Evolutionary conservation across 2,888 invertebrate species (phyloP), one percentile per base, ranked within the genome.

Genomic region (Netelia melanura): DNA sequence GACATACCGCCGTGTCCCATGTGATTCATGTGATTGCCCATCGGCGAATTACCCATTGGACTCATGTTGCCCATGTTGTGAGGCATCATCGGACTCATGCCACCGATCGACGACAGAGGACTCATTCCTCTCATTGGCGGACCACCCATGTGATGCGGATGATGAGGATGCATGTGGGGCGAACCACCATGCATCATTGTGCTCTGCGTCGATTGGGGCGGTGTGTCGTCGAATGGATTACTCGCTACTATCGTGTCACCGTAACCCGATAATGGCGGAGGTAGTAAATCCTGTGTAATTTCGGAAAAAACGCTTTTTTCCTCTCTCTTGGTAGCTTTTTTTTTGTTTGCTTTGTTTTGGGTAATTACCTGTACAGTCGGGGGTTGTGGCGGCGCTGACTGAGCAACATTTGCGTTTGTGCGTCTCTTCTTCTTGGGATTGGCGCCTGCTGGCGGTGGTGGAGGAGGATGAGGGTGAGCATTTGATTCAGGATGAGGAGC

Each of bases 221-320:
- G 97, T 76, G 97, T 97, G 93, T 98, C 98, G 94, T 98, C 98
- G 94, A 98, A 98, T 56, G 98, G 98, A 94, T 98, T 98, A 86
- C 98, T 98, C 81, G 98, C 98, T 85, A 98, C 97, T 92, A 98
- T 98, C 83, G 98, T 98, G 92, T 98, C 98, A 54, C 98, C 98
- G 94, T 97, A 98, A 88, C 98, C 98, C 65, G 97, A 97, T 91
- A 98, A 95, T 1, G 96, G 96, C 38, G 98, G 98, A 64, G 98
- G 98, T 89, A 98, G 95, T 86, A 98, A 94, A 91, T 98, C 96
- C 94, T 97, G 97, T 90, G 88, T 48, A 14, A 14, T 48, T 48
- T 14, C 14, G 48, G 48, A 48, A 87, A 43, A 52, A 21, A 48
- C 52, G 14, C 14, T 52, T 44, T 25, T 11, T 43, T 56, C 30